Base-by-base conservation (phyloP, 2,113 vertebrate species). In the Eudyptes chrysolophus region DNA sequence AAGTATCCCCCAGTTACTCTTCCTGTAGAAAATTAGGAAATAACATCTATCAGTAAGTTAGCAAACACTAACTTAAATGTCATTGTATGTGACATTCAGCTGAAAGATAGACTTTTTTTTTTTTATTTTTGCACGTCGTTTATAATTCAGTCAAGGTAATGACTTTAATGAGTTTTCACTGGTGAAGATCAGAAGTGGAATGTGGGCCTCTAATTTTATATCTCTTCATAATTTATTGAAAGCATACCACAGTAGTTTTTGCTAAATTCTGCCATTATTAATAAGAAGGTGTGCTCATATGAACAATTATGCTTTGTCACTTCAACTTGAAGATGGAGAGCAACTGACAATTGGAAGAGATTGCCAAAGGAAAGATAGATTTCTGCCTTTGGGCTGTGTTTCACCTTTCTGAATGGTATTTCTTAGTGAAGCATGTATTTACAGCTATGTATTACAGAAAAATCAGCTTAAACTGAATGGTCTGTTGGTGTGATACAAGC, bases 101-200 rank as follows among this genome's bases (percentile, higher is more conserved):
- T 52, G 10, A n/a, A 74, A 76, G 10, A 46, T 1, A 16, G 4
- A 2, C 42, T 42, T 32, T 11, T 60, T 34, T n/a, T 30, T 3
- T 19, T 26, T 17, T 7, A 48, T 49, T 87, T 68, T 70, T 61
- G 16, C 0, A 0, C 8, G 1, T 7, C 0, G 24, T 49, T 66
- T 79, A 27, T 42, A 69, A 77, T 64, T 82, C 36, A 70, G 8
- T 42, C 19, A 62, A 61, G 5, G 13, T 20, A 54, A 40, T 55
- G 75, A 12, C 16, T 71, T 83, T 13, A 51, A 11, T 11, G n/a
- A 51, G 6, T 68, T 79, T 85, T 83, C 21, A 69, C 17, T 80
- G 24, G 11, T 52, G 32, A 76, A 77, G 13, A 51, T 62, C 34
- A 46, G 36, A 65, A 57, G 16, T 77, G 16, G 26, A 89, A 80